phyloP scores from a whole-genome alignment of 2,888 invertebrate species.

The Sicus ferrugineus region DNA sequence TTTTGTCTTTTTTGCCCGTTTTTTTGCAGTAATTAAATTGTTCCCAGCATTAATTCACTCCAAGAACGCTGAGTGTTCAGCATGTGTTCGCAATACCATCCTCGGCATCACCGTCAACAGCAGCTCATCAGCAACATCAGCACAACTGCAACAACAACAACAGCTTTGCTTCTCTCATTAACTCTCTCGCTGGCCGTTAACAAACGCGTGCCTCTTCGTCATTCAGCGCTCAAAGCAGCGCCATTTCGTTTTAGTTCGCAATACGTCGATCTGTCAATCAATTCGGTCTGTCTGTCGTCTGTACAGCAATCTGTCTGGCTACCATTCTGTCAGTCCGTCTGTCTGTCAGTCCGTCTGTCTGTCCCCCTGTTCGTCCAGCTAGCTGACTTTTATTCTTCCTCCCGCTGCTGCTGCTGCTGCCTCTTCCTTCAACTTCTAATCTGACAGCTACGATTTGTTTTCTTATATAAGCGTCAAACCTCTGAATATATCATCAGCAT shows the following conservation, averaged over 20 bases:
- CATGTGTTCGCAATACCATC: conserved; percentile 7
- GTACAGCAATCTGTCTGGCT: too few species aligned
- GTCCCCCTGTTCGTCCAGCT: too few species aligned
- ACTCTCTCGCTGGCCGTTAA: not conserved
- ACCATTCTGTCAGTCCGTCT: too few species aligned
- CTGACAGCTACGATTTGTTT: conserved; percentile 13
- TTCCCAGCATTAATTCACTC: conserved; percentile 1
- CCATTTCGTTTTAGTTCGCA: too few species aligned
- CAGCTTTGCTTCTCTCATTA: not conserved
- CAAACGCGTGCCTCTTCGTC: not conserved
- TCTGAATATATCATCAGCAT: conserved; percentile 12
- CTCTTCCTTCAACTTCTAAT: too few species aligned
- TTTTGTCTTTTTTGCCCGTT: not conserved
- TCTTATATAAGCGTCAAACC: conserved; percentile 13
- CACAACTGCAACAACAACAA: not conserved
- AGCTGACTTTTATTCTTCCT: too few species aligned
- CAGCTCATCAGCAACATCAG: not conserved
- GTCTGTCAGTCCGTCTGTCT: too few species aligned
- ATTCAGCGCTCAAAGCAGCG: too few species aligned
- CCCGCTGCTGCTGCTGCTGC: too few species aligned
- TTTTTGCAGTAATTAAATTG: not conserved
- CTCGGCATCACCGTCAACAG: not conserved
- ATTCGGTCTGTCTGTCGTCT: not conserved
- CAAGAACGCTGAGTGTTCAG: conserved; percentile 26
- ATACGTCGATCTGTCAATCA: not conserved